Percentiles rank a stretch among this genome's conserved stretches.
Conservation (phyloP, 2,888 invertebrate genomes). For the Unio delphinus region DNA sequence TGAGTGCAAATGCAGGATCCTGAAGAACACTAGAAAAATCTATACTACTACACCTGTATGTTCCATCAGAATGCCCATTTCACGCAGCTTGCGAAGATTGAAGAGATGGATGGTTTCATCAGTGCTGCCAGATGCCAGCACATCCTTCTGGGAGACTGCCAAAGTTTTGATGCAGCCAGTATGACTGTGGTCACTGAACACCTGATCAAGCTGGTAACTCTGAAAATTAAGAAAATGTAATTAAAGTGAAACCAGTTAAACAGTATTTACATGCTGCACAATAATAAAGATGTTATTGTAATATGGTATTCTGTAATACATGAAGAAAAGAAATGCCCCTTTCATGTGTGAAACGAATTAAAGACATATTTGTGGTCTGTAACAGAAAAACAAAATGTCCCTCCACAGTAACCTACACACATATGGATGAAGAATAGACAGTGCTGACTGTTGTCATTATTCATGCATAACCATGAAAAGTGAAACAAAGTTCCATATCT, state of each 20-base stretch:
- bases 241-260: neutral
- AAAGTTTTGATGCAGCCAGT: slow-evolving; percentile 84
- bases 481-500: too few species aligned
- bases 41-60: slow-evolving; percentile 78
- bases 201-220: slow-evolving; percentile 79
- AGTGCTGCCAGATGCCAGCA: slow-evolving; percentile 88
- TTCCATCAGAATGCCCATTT: slow-evolving; percentile 85
- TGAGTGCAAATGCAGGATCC: neutral
- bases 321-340: too few species aligned
- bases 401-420: too few species aligned
- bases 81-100: slow-evolving; percentile 84
- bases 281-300: too few species aligned
- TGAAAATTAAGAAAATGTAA: slow-evolving; percentile 56
- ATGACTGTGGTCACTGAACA: slow-evolving; percentile 92
- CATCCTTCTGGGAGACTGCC: slow-evolving; percentile 78
- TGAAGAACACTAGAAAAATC: neutral
- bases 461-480: too few species aligned
- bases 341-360: too few species aligned
- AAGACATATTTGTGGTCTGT: too few species aligned
- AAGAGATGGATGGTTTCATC: slow-evolving; percentile 92
- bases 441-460: too few species aligned
- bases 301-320: too few species aligned
- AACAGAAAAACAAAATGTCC: too few species aligned
- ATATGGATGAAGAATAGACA: too few species aligned
- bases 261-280: too few species aligned